Conservation (phyloP, 2,888 invertebrate genomes). For the Ochropleura leucogaster region DNA sequence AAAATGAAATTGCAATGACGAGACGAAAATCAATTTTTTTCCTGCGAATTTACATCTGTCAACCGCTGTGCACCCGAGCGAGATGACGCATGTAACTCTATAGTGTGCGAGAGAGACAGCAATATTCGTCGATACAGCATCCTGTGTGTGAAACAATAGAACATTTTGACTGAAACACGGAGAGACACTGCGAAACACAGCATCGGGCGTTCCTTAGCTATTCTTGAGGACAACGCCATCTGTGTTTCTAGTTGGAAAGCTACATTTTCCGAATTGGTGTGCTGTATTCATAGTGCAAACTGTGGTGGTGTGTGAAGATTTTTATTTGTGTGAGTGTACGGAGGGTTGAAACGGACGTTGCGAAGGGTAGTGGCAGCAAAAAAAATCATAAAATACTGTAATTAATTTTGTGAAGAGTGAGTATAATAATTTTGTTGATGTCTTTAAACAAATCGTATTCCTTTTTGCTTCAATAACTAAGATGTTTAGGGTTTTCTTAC, state of each 20-base stretch:
- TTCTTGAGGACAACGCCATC: slow-evolving; percentile 67
- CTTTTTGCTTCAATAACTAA: background rate
- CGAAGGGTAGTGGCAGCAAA: slow-evolving; percentile 74
- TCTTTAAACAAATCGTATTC: background rate
- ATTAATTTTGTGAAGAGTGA: slow-evolving; percentile 14
- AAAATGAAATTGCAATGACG: slow-evolving; percentile 55
- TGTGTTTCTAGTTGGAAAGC: slow-evolving; percentile 72
- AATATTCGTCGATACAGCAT: slow-evolving; percentile 70
- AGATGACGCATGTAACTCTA: slow-evolving; percentile 54
- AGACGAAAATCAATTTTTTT: slow-evolving; percentile 67
- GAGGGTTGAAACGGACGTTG: slow-evolving; percentile 87
- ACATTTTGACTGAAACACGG: slow-evolving; percentile 55
- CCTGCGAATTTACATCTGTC: slow-evolving; percentile 69
- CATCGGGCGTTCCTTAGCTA: slow-evolving; percentile 58
- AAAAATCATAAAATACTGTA: slow-evolving; percentile 28
- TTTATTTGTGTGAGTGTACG: slow-evolving; percentile 66
- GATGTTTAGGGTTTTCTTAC: background rate
- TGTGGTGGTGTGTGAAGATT: slow-evolving; percentile 58
- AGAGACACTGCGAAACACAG: slow-evolving; percentile 68
- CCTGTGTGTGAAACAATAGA: slow-evolving; percentile 72
- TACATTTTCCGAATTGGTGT: slow-evolving; percentile 57
- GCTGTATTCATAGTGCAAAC: slow-evolving; percentile 52
- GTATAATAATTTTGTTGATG: background rate
- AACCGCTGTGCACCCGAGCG: slow-evolving; percentile 65
- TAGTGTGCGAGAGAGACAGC: slow-evolving; percentile 60